phyloP scores from a whole-genome alignment of 2,113 vertebrate genomes.

The Plecturocebus donacophilus region DNA sequence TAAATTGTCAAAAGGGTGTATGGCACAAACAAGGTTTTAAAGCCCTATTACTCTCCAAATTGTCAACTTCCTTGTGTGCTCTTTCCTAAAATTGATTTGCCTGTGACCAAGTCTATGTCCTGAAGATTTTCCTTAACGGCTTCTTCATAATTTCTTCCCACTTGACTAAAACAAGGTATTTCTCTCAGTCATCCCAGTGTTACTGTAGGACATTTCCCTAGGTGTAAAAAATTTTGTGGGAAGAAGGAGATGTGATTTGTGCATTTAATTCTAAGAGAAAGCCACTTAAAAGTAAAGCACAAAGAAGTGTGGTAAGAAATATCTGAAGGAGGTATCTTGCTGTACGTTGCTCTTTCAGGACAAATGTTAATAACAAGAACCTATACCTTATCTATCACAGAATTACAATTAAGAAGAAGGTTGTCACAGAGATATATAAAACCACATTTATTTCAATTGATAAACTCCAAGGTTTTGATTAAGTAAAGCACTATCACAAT shows the following conservation, averaged over 20 bases:
- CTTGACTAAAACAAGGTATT: background rate
- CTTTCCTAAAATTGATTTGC: background rate
- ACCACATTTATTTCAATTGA: background rate
- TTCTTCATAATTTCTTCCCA: background rate
- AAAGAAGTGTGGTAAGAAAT: background rate
- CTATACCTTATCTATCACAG: background rate
- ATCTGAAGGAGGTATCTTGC: background rate
- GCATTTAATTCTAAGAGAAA: background rate
- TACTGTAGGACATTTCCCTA: background rate
- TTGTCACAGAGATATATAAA: background rate
- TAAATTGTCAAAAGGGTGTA: background rate
- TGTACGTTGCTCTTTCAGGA: background rate
- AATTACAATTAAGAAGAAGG: slow-evolving; percentile 5
- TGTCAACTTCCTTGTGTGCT: background rate
- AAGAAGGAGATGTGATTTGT: background rate
- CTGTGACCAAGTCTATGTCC: background rate
- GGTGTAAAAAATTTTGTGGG: background rate
- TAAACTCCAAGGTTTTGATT: background rate
- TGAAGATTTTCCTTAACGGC: background rate
- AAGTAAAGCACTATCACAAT: slow-evolving; percentile 32
- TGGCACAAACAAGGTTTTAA: background rate
- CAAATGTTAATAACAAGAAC: background rate
- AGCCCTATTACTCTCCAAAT: background rate
- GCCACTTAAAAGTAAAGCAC: background rate
- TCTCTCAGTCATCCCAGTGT: background rate